phyloP scores from a whole-genome alignment of 2,797 vertebrate genomes.

The Sphenodon punctatus region DNA sequence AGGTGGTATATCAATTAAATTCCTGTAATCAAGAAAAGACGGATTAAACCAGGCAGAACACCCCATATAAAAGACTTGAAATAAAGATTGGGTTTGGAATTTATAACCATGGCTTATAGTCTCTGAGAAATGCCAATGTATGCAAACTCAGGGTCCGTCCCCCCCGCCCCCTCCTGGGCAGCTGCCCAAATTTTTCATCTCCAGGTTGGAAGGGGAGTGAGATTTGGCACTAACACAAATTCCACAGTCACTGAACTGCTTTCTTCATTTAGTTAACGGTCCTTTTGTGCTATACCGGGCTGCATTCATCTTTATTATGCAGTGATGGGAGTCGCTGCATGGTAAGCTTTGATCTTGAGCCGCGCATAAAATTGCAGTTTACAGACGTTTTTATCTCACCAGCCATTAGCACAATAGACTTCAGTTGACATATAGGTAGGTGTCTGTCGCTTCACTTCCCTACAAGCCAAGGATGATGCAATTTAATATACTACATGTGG shows the following conservation, averaged over 20 bases:
- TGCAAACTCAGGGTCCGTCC: slow-evolving; percentile 41
- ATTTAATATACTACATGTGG: slow-evolving; percentile 24
- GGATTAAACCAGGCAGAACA: slow-evolving; percentile 34
- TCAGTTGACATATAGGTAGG: slow-evolving; percentile 3
- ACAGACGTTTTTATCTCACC: slow-evolving; percentile 49
- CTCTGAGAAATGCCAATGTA: slow-evolving; percentile 47
- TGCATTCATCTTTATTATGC: slow-evolving; percentile 76
- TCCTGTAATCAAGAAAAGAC: not conserved
- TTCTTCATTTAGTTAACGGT: slow-evolving; percentile 71
- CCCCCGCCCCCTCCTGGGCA: slow-evolving; percentile 54
- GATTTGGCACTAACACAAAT: slow-evolving; percentile 74
- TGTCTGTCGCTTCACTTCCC: slow-evolving; percentile 9
- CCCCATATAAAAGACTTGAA: not conserved
- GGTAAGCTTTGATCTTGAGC: slow-evolving; percentile 57
- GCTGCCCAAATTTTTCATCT: slow-evolving; percentile 66
- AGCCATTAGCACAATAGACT: slow-evolving; percentile 44
- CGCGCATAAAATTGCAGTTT: slow-evolving; percentile 57
- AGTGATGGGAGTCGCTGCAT: slow-evolving; percentile 51
- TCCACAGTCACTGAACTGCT: slow-evolving; percentile 70
- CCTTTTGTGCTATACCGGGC: slow-evolving; percentile 72
- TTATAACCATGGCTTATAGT: slow-evolving; percentile 38
- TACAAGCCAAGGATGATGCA: slow-evolving; percentile 16
- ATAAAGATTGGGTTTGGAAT: slow-evolving; percentile 40
- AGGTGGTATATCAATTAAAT: slow-evolving; percentile 27
- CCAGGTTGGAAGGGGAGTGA: slow-evolving; percentile 67